Conservation (phyloP, 1,140 invertebrate genomes). For the Sinonovacula constricta region DNA sequence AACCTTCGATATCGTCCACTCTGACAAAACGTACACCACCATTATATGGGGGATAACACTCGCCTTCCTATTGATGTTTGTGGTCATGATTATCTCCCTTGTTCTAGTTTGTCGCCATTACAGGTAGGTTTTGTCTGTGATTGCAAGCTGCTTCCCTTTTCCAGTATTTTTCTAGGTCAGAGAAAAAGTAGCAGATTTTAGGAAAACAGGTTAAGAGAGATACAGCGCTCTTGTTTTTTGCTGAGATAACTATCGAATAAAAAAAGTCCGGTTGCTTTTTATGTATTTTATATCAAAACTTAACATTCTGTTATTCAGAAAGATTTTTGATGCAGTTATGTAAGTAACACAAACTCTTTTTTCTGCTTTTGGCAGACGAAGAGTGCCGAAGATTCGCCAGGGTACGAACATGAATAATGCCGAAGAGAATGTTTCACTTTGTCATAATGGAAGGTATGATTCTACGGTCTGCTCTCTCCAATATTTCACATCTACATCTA, state of each 20-base stretch:
- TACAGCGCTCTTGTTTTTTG: background rate
- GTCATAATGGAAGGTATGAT: constrained; percentile 21
- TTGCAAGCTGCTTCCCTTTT: background rate
- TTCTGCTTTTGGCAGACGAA: constrained; percentile 11
- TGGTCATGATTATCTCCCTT: constrained; percentile 5
- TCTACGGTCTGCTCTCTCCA: background rate
- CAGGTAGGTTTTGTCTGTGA: constrained; percentile 37
- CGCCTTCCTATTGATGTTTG: constrained; percentile 23
- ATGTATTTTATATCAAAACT: no score
- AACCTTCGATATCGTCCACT: background rate
- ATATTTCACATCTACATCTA: background rate
- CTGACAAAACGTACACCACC: constrained; percentile 5
- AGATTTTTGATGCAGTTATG: no score
- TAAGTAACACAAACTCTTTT: no score
- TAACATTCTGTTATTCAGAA: no score
- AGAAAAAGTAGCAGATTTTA: background rate
- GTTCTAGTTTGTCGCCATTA: constrained; percentile 36
- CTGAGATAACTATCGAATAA: no score
- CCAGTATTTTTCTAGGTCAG: background rate
- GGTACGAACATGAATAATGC: constrained; percentile 24
- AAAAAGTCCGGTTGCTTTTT: no score
- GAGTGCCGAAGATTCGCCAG: constrained; percentile 35
- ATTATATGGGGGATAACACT: constrained; percentile 19
- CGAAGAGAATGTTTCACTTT: constrained; percentile 39
- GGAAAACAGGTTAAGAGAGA: background rate